Conservation (phyloP, 2,113 vertebrate genomes). For the Bettongia penicillata region DNA sequence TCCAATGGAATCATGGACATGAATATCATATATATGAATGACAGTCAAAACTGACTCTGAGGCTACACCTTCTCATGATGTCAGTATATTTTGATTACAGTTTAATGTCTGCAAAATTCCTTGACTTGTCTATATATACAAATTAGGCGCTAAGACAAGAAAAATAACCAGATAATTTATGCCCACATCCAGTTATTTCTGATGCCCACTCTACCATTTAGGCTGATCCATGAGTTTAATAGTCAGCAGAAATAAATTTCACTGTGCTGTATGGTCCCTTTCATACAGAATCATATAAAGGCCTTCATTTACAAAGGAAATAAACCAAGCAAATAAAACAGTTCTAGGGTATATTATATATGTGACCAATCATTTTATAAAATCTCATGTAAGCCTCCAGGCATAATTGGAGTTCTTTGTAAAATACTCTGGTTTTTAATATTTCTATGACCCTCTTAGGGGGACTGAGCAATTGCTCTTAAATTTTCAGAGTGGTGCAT, state of each 20-base stretch:
- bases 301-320: constrained; percentile 82
- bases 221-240: constrained; percentile 48
- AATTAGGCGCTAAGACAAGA: not conserved
- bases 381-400: constrained; percentile 84
- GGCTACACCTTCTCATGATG: not conserved
- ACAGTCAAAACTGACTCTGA: not conserved
- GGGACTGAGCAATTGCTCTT: constrained; percentile 87
- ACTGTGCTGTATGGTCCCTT: constrained; percentile 59
- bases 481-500: constrained; percentile 85
- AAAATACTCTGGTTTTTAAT: constrained; percentile 87
- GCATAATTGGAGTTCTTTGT: constrained; percentile 85
- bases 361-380: constrained; percentile 87
- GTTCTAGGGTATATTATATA: constrained; percentile 83
- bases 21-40: not conserved
- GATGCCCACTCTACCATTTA: not conserved
- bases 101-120: constrained; percentile 41
- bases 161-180: constrained; percentile 51
- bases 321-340: constrained; percentile 80
- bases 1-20: not conserved
- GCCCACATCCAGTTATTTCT: constrained; percentile 36
- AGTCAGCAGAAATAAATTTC: constrained; percentile 34
- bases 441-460: constrained; percentile 87
- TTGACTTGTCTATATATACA: not conserved
- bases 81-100: constrained; percentile 29
- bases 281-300: constrained; percentile 77